Conservation (phyloP, 2,888 invertebrate genomes). For the Epinotia brunnichana region DNA sequence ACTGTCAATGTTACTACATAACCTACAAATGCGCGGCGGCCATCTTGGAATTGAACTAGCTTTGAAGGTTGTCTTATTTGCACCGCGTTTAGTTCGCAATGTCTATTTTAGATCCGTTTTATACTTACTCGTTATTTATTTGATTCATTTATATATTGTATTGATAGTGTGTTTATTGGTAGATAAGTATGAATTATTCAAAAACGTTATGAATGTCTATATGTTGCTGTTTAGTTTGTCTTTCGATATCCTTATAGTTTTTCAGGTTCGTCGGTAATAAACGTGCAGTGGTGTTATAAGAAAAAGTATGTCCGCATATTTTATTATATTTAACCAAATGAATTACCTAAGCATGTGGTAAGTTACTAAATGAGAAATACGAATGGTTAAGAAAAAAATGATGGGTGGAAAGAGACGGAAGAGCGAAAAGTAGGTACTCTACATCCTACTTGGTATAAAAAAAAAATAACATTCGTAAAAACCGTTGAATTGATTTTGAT, state of each 20-base stretch:
- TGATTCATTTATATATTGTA: background rate
- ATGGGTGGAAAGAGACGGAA: too few relatives aligned
- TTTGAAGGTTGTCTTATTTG: slow-evolving; percentile 54
- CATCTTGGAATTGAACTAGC: slow-evolving; percentile 65
- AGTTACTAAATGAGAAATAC: too few relatives aligned
- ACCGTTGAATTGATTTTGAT: too few relatives aligned
- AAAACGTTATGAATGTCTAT: too few relatives aligned
- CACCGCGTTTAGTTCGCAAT: slow-evolving; percentile 18
- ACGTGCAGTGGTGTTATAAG: background rate
- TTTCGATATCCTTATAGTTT: background rate
- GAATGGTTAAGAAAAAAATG: too few relatives aligned
- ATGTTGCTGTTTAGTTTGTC: background rate
- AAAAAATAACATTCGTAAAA: too few relatives aligned
- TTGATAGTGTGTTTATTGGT: slow-evolving; percentile 4
- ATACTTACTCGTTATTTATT: background rate
- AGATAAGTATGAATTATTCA: slow-evolving; percentile 1
- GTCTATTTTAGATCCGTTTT: slow-evolving; percentile 29
- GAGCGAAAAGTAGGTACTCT: too few relatives aligned
- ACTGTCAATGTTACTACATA: slow-evolving; percentile 80
- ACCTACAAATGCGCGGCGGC: slow-evolving; percentile 57
- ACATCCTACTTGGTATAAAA: too few relatives aligned
- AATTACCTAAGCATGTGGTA: too few relatives aligned
- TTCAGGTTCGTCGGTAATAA: background rate
- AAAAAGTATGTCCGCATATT: background rate
- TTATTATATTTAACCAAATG: background rate